phyloP scores from a whole-genome alignment of 2,797 vertebrate genomes.

The Cynopterus sphinx region DNA sequence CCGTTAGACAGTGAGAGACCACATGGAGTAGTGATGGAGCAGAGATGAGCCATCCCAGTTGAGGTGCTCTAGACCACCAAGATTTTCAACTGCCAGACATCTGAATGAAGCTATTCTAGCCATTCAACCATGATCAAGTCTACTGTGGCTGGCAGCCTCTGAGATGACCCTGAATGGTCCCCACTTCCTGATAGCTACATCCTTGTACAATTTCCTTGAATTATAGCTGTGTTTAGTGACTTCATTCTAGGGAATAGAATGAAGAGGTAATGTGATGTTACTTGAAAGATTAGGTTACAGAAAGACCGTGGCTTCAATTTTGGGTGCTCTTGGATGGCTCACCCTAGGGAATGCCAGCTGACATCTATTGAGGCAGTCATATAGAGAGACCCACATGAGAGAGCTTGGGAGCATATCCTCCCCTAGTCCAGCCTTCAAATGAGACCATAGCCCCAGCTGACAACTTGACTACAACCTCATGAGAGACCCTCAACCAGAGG shows the following conservation, averaged over 20 bases:
- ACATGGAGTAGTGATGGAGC: not conserved
- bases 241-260: constrained; percentile 33
- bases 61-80: not conserved
- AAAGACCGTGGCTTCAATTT: not conserved
- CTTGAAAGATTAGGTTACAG: not conserved
- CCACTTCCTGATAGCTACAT: not conserved
- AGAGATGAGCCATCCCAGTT: not conserved
- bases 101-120: not conserved
- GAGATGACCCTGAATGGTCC: not conserved
- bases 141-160: not conserved
- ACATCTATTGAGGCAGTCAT: not conserved
- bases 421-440: not conserved
- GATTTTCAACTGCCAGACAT: constrained; percentile 6
- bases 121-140: not conserved
- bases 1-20: not conserved
- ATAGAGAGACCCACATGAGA: not conserved
- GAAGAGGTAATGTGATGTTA: not conserved
- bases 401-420: not conserved
- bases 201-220: not conserved
- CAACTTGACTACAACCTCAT: not conserved
- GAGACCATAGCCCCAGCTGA: not conserved
- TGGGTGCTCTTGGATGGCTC: not conserved
- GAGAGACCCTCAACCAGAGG: not conserved
- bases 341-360: not conserved
- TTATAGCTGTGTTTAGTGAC: not conserved